Base-by-base conservation (phyloP, 2,113 vertebrate genomes). In the Sebastes schlegelii region DNA sequence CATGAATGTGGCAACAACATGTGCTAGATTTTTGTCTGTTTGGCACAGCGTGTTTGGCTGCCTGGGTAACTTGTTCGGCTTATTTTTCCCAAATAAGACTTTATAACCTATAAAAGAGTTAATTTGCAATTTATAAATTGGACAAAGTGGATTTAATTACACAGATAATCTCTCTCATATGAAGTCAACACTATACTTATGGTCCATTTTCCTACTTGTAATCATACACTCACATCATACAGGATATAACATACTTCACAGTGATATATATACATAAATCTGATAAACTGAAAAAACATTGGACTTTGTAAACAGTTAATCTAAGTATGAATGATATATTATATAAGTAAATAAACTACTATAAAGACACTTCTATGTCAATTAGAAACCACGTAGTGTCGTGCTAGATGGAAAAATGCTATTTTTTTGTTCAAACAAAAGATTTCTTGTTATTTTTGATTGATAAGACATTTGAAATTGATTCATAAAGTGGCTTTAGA, bases 1-100 rank as follows among this genome's bases (percentile, higher is more conserved):
- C 65, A 63, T 45, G 49, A 64, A 45, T 52, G 19, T 73, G 68
- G 73, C 60, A 61, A 46, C 51, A 74, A 51, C 40, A 76, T 17
- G 40, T 46, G 45, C 64, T 52, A 14, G 45, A 72, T 84, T 58
- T 40, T n/a, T 26, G 26, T 26, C 26, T 26, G 26, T 26, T 74
- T 68, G 21, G 52, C 42, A 54, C 40, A 40, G 43, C 5, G 4
- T 48, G 11, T 64, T 55, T 51, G 1, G 40, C 17, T 70, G 9
- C 23, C 7, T 70, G 9, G 1, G 2, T 23, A 34, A 51, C 2
- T 11, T 26, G 17, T 52, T 52, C 19, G 19, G 34, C 46, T 43
- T 43, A 6, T 13, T 70, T 63, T 58, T 12, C 21, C 16, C 4
- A 12, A 5, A 42, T 8, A 66, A 13, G 2, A 49, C 26, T 75